Percentiles rank a stretch among this genome's conserved stretches.
Conservation (phyloP, 1,140 invertebrate species). For the Atta texana region DNA sequence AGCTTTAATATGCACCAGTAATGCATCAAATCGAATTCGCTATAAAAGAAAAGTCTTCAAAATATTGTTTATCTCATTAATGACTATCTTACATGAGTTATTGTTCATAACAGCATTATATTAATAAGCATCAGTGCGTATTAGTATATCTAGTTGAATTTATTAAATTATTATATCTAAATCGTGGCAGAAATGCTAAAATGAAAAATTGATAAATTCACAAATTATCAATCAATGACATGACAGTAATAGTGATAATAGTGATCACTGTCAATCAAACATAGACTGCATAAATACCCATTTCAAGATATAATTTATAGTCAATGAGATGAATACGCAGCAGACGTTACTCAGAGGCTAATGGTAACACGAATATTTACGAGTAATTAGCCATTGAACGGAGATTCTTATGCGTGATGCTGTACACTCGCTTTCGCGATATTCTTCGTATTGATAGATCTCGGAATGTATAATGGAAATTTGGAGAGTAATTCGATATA, state of each 20-base stretch:
- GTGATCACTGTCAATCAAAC: background rate
- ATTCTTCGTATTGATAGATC: background rate
- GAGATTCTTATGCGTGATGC: background rate
- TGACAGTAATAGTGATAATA: background rate
- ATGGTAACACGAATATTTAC: background rate
- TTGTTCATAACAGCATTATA: too few relatives aligned
- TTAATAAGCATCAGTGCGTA: too few relatives aligned
- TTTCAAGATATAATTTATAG: conserved; percentile 26
- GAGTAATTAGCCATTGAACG: conserved; percentile 22
- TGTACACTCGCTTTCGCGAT: conserved; percentile 1
- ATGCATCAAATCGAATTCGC: too few relatives aligned
- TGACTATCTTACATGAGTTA: too few relatives aligned
- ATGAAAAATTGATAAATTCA: background rate
- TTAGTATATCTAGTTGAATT: too few relatives aligned
- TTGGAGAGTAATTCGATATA: background rate
- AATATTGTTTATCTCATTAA: too few relatives aligned
- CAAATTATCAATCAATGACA: background rate
- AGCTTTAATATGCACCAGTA: too few relatives aligned
- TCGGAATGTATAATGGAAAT: background rate
- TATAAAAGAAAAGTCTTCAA: too few relatives aligned
- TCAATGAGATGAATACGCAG: conserved; percentile 3
- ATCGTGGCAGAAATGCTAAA: background rate
- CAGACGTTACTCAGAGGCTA: conserved; percentile 35
- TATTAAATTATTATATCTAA: too few relatives aligned
- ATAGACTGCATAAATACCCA: background rate